Conservation (phyloP, 2,888 invertebrate genomes). For the Boloria selene region DNA sequence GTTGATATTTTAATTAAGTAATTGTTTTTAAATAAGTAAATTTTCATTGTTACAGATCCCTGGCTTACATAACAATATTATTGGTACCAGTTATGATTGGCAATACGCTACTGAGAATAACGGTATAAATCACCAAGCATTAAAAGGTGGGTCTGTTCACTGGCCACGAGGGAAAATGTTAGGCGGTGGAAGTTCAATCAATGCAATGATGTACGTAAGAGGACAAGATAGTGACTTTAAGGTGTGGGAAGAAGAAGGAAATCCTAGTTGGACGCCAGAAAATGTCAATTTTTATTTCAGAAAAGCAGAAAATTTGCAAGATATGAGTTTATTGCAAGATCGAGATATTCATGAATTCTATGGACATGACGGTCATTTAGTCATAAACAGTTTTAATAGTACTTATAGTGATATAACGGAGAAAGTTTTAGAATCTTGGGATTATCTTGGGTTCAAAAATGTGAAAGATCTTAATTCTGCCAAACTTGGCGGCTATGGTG, state of each 20-base stretch:
- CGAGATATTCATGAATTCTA: slow-evolving; percentile 51
- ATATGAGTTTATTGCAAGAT: slow-evolving; percentile 46
- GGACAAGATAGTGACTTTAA: slow-evolving; percentile 77
- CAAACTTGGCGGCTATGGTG: slow-evolving; percentile 58
- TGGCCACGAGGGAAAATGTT: slow-evolving; percentile 85
- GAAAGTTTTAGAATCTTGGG: slow-evolving; percentile 59
- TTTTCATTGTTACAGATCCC: slow-evolving; percentile 49
- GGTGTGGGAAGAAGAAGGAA: slow-evolving; percentile 78
- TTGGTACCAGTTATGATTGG: slow-evolving; percentile 86
- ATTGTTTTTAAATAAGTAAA: not conserved
- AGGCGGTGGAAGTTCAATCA: slow-evolving; percentile 81
- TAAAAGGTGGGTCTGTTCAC: slow-evolving; percentile 51
- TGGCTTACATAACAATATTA: slow-evolving; percentile 40
- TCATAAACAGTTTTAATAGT: slow-evolving; percentile 68
- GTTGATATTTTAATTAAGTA: too few species aligned
- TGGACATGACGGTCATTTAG: slow-evolving; percentile 69
- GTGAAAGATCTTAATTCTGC: slow-evolving; percentile 67
- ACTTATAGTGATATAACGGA: slow-evolving; percentile 57
- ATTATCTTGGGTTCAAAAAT: slow-evolving; percentile 66
- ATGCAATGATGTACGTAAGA: slow-evolving; percentile 81
- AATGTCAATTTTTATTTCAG: slow-evolving; percentile 73
- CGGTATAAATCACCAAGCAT: slow-evolving; percentile 86
- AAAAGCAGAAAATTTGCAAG: slow-evolving; percentile 77
- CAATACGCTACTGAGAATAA: slow-evolving; percentile 90
- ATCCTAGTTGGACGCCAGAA: slow-evolving; percentile 79